phyloP scores from a whole-genome alignment of 2,888 invertebrate species.

The Trissolcus brochymenae region DNA sequence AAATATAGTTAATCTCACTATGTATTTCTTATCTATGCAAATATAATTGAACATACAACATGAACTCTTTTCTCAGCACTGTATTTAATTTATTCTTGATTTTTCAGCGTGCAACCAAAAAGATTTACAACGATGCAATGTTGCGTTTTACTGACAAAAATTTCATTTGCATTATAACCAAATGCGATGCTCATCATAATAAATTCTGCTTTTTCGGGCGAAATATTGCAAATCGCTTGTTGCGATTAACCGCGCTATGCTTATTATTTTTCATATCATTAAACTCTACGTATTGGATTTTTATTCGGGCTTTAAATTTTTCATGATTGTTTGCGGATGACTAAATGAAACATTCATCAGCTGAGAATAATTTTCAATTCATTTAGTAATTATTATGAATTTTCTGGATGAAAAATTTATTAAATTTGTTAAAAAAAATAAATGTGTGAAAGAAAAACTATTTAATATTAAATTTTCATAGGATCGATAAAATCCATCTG shows the following conservation, averaged over 20 bases:
- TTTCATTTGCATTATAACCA: slow-evolving; percentile 53
- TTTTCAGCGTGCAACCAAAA: slow-evolving; percentile 52
- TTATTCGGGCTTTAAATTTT: slow-evolving; percentile 15
- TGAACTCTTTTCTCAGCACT: slow-evolving; percentile 59
- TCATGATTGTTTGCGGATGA: slow-evolving; percentile 1
- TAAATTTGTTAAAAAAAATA: too few species aligned
- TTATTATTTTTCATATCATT: slow-evolving; percentile 23
- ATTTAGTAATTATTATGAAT: not conserved
- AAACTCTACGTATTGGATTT: slow-evolving; percentile 30
- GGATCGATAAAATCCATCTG: too few species aligned
- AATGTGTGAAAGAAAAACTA: too few species aligned
- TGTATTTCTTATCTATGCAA: slow-evolving; percentile 61
- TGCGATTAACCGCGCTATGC: not conserved
- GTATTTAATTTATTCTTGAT: slow-evolving; percentile 58
- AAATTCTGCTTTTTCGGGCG: slow-evolving; percentile 35
- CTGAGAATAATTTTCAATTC: too few species aligned
- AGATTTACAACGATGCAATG: slow-evolving; percentile 51
- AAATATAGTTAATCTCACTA: slow-evolving; percentile 60
- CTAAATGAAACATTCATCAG: too few species aligned
- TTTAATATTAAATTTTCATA: too few species aligned
- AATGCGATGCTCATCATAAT: slow-evolving; percentile 46
- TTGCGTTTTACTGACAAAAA: slow-evolving; percentile 51
- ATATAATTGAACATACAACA: slow-evolving; percentile 61
- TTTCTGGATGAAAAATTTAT: too few species aligned
- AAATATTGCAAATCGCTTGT: slow-evolving; percentile 30